A percentile compares a stretch with the other conserved stretches of the same genome.
Conservation (phyloP, 92 coral and sea anemone genomes). For the Montipora capitata region DNA sequence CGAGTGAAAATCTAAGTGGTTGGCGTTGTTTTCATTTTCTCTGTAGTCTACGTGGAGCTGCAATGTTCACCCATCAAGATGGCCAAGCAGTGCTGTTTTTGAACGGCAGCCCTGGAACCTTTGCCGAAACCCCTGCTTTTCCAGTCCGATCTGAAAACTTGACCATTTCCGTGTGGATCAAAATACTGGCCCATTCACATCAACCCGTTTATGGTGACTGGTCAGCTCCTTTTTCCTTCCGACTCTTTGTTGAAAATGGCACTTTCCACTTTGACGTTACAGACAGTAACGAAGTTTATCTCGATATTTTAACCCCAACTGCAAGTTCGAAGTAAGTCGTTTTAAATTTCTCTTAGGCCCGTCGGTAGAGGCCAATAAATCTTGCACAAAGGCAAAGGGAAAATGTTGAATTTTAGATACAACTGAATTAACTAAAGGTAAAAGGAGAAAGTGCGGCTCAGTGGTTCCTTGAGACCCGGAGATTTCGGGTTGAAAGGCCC, state of each 20-base stretch:
- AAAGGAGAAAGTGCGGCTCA: too few relatives aligned
- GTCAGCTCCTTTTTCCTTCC: constrained; percentile 14
- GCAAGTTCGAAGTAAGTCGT: neutral
- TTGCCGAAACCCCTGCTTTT: constrained; percentile 29
- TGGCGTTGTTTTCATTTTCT: neutral
- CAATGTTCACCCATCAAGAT: neutral
- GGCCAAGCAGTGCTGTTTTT: constrained; percentile 17
- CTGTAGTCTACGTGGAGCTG: neutral
- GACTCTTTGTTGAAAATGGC: neutral
- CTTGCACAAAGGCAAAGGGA: too few relatives aligned
- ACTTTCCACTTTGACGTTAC: neutral
- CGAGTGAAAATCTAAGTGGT: too few relatives aligned
- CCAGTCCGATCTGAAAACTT: constrained; percentile 3
- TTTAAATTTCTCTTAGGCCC: too few relatives aligned
- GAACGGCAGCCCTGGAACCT: constrained; percentile 8
- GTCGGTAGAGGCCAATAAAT: neutral
- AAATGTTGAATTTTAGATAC: too few relatives aligned
- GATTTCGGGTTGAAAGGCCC: too few relatives aligned
- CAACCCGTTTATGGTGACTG: constrained; percentile 26
- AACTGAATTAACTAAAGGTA: too few relatives aligned
- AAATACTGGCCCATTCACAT: neutral
- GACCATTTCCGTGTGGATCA: constrained; percentile 29
- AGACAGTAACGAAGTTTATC: neutral
- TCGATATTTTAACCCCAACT: neutral
- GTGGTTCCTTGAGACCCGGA: too few relatives aligned